phyloP scores from a whole-genome alignment of 2,113 vertebrate genomes.

The Calidris pugnax region DNA sequence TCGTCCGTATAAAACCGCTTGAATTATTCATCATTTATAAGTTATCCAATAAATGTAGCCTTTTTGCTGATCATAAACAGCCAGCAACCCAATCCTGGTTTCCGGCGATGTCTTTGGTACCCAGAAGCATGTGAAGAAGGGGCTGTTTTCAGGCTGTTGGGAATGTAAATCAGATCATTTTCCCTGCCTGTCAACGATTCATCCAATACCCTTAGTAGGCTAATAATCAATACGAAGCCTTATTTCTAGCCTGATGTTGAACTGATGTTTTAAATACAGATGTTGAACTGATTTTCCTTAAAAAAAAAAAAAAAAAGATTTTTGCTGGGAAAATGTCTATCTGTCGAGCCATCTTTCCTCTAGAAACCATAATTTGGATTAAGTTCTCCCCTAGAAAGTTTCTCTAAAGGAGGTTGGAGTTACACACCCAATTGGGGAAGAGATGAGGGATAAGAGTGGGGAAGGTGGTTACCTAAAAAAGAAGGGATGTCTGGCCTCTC shows the following conservation, averaged over 20 bases:
- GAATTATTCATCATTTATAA: conserved; percentile 5
- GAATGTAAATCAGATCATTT: background rate
- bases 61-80: background rate
- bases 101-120: background rate
- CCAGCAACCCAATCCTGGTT: background rate
- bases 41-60: background rate
- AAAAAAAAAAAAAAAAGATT: too few species aligned
- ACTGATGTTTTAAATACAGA: background rate
- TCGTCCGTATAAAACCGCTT: background rate
- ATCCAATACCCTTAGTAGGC: background rate
- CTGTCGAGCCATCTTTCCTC: background rate
- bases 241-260: background rate
- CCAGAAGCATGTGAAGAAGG: background rate
- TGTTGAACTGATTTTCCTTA: background rate
- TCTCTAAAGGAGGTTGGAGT: background rate
- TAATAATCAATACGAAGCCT: background rate
- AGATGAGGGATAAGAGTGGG: background rate
- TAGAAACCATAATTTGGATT: background rate
- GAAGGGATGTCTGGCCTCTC: background rate
- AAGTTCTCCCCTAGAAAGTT: background rate
- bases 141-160: background rate
- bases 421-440: background rate
- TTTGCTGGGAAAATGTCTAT: background rate
- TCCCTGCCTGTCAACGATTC: background rate
- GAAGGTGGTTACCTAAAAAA: background rate